phyloP scores from a whole-genome alignment of 2,888 invertebrate genomes.

The Crocallis elinguaria region DNA sequence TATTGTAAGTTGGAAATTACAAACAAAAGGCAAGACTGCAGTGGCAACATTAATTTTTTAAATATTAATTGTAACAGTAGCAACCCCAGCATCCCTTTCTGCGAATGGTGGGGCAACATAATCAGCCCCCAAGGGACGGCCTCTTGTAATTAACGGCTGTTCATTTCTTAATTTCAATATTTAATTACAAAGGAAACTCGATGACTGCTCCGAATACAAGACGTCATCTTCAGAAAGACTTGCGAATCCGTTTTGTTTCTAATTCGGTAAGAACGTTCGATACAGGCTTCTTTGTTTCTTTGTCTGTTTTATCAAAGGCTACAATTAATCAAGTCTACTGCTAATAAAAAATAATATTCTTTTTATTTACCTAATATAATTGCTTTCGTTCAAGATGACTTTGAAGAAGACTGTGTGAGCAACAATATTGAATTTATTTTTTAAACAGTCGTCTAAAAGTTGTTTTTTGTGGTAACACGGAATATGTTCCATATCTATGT shows the following conservation, averaged over 20 bases:
- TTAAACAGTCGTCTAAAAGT: too few relatives aligned
- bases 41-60: conserved; percentile 68
- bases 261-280: conserved; percentile 68
- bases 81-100: conserved; percentile 71
- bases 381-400: conserved; percentile 28
- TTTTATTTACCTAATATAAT: conserved; percentile 26
- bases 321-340: conserved; percentile 46
- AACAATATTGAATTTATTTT: too few relatives aligned
- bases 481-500: too few relatives aligned
- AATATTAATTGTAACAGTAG: conserved; percentile 79
- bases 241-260: conserved; percentile 73
- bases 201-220: conserved; percentile 76
- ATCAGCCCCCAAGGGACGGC: conserved; percentile 84
- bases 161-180: conserved; percentile 86
- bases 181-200: conserved; percentile 86
- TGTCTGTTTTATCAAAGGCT: conserved; percentile 69
- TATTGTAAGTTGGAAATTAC: not conserved
- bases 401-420: conserved; percentile 6
- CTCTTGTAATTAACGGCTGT: conserved; percentile 85
- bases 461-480: too few relatives aligned
- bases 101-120: conserved; percentile 75
- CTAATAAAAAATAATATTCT: too few relatives aligned
- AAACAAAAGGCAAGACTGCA: conserved; percentile 36
- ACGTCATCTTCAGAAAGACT: conserved; percentile 83
- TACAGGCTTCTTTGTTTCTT: conserved; percentile 72